Percentiles rank a stretch among this genome's conserved stretches.
phyloP scores from a whole-genome alignment of 1,140 invertebrate species.

The Trichomalopsis sarcophagae region DNA sequence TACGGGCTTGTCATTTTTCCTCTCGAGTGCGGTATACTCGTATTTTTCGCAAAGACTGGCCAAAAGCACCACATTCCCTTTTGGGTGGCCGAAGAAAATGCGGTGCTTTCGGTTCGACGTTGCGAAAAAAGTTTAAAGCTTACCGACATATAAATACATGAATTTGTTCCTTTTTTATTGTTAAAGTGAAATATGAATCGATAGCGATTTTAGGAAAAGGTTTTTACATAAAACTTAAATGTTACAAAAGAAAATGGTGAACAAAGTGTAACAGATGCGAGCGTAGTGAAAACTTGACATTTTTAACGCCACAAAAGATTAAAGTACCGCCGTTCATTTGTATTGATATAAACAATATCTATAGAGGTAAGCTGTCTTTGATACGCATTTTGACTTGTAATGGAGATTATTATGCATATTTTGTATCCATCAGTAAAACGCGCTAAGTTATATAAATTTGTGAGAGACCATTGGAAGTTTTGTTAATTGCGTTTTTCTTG shows the following conservation, averaged over 20 bases:
- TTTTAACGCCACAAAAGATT: constrained; percentile 20
- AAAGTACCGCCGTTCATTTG: constrained; percentile 17
- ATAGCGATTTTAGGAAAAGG: neutral
- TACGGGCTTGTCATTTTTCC: too few species aligned
- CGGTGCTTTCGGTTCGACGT: too few species aligned
- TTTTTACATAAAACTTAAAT: neutral
- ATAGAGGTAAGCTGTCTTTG: constrained; percentile 41
- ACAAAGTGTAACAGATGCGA: neutral
- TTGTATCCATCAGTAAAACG: constrained; percentile 23
- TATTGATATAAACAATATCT: constrained; percentile 16
- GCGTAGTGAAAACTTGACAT: constrained; percentile 7
- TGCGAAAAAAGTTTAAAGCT: neutral
- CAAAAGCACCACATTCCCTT: too few species aligned
- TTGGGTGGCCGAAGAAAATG: too few species aligned
- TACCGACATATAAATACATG: neutral
- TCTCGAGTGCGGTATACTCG: too few species aligned
- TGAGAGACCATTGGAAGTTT: too few species aligned
- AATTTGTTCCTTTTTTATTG: constrained; percentile 19
- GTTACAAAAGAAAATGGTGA: neutral
- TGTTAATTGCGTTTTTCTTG: too few species aligned
- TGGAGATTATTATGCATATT: constrained; percentile 32
- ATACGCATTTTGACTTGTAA: constrained; percentile 40
- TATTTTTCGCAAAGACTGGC: too few species aligned
- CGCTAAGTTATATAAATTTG: neutral
- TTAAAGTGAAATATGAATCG: neutral